Percentiles rank a stretch among this genome's conserved stretches.
These are phyloP conservation scores for Sakesphorus luctuosus DNA, from an alignment of 2,113 vertebrate genomes.

Conservation along the genomic window DNA sequence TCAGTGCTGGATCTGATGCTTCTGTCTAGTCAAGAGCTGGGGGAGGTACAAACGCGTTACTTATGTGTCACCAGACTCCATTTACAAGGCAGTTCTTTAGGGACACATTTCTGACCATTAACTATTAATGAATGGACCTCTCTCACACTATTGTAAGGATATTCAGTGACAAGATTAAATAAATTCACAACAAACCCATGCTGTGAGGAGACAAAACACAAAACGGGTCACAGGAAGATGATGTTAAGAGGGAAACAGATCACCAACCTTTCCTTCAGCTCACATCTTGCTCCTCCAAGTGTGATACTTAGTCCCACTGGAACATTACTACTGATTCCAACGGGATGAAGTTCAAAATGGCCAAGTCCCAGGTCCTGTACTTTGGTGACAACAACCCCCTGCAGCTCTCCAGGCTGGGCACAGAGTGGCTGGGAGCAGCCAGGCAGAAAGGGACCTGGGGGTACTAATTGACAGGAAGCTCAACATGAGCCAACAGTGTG, in stretches of 20 bases:
- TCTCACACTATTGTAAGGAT: not conserved
- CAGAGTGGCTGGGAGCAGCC: too few relatives aligned
- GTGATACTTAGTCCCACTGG: not conserved
- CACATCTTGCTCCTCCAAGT: not conserved
- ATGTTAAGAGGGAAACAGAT: not conserved
- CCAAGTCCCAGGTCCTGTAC: too few relatives aligned
- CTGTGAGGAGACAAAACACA: not conserved
- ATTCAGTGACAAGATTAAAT: not conserved
- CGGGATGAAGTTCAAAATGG: too few relatives aligned
- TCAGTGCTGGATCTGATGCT: not conserved
- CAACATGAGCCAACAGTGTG: too few relatives aligned
- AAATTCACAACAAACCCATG: not conserved
- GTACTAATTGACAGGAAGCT: too few relatives aligned
- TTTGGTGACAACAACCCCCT: too few relatives aligned
- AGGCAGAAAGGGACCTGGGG: too few relatives aligned
- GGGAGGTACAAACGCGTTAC: not conserved
- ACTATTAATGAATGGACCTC: conserved; percentile 36
- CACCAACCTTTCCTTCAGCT: not conserved
- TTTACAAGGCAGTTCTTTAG: not conserved
- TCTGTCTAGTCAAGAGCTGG: not conserved
- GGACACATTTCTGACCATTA: not conserved
- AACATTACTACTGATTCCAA: not conserved
- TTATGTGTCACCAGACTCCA: not conserved
- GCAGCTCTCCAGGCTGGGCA: too few relatives aligned
- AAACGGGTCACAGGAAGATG: not conserved